Conservation (phyloP, 2,797 vertebrate genomes). For the Parauchenoglanis punctatus region DNA sequence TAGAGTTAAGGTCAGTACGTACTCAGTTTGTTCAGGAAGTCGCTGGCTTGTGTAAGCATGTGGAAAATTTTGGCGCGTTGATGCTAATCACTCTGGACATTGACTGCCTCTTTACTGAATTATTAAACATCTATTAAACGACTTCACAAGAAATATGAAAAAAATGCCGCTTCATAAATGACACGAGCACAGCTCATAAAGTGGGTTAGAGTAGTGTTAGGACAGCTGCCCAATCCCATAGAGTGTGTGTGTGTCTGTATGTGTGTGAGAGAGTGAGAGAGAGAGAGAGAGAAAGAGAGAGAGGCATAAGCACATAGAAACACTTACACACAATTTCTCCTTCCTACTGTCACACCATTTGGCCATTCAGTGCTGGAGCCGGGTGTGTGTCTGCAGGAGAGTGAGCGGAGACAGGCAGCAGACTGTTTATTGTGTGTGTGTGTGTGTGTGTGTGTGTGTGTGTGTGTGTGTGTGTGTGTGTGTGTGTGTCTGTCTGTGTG, state of each 20-base stretch:
- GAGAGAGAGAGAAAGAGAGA: neutral
- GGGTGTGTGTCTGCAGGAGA: neutral
- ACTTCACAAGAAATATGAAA: conserved; percentile 66
- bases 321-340: neutral
- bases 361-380: neutral
- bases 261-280: neutral
- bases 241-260: conserved; percentile 5
- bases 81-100: conserved; percentile 63
- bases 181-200: conserved; percentile 65
- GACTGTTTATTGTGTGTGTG: conserved; percentile 4
- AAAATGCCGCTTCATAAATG: conserved; percentile 64
- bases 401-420: neutral
- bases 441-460: neutral
- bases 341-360: conserved; percentile 13
- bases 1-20: conserved; percentile 27
- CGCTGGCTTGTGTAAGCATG: conserved; percentile 35
- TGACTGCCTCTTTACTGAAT: conserved; percentile 69
- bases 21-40: conserved; percentile 29
- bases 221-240: conserved; percentile 7
- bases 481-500: neutral
- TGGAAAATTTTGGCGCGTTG: conserved; percentile 37
- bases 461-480: conserved; percentile 1
- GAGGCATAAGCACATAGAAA: conserved; percentile 7
- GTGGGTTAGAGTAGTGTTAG: conserved; percentile 35
- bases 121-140: conserved; percentile 67